phyloP scores from a whole-genome alignment of 2,888 invertebrate genomes.

The Laothoe populi region DNA sequence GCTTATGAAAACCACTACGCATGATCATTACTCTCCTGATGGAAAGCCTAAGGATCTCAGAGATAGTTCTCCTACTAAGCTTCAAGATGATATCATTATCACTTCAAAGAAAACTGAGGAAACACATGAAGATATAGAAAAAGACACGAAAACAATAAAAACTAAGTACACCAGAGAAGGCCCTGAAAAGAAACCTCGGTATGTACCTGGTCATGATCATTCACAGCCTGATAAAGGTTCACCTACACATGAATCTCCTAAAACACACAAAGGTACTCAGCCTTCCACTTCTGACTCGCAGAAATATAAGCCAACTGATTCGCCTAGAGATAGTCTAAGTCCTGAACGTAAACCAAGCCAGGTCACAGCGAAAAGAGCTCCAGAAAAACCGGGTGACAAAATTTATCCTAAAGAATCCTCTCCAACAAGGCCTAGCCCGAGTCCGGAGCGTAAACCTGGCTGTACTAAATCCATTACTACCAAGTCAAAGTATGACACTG shows the following conservation, averaged over 20 bases:
- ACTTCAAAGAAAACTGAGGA: constrained; percentile 35
- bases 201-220: constrained; percentile 21
- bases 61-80: constrained; percentile 60
- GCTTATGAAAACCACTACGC: constrained; percentile 42
- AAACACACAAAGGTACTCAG: constrained; percentile 25
- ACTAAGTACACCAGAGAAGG: constrained; percentile 32
- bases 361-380: constrained; percentile 27
- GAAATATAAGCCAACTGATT: constrained; percentile 21
- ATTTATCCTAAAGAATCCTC: constrained; percentile 30
- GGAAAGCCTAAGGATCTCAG: constrained; percentile 40
- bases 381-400: constrained; percentile 30
- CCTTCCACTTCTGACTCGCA: constrained; percentile 11
- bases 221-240: constrained; percentile 25
- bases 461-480: constrained; percentile 37
- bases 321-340: constrained; percentile 34
- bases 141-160: constrained; percentile 22
- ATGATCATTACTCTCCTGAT: constrained; percentile 28
- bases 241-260: constrained; percentile 12
- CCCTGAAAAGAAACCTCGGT: constrained; percentile 38
- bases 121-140: constrained; percentile 20
- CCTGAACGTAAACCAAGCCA: constrained; percentile 36
- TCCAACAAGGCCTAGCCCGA: constrained; percentile 30
- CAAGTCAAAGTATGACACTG: constrained; percentile 37
- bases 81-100: constrained; percentile 52
- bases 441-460: constrained; percentile 33